Percentiles rank a stretch among this genome's conserved stretches.
Conservation (phyloP, 1,140 invertebrate genomes). For the Oncopeltus fasciatus region DNA sequence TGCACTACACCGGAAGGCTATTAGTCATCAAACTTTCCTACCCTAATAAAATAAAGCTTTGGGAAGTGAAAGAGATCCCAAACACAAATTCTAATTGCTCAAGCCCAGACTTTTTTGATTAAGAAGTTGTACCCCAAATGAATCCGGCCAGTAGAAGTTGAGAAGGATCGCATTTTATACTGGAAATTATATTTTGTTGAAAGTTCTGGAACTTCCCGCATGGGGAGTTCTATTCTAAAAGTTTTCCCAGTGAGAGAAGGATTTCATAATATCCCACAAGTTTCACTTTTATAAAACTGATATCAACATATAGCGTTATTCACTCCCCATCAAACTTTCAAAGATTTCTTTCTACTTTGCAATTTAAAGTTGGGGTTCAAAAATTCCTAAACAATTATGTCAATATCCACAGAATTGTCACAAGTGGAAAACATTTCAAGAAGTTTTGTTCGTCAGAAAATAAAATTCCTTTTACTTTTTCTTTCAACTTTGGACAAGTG, state of each 20-base stretch:
- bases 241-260: neutral
- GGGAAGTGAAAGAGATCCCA: neutral
- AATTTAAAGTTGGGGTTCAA: too few relatives aligned
- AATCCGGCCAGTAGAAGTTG: neutral
- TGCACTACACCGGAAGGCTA: neutral
- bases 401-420: too few relatives aligned
- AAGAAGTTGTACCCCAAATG: constrained; percentile 6
- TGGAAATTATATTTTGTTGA: constrained; percentile 3
- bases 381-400: too few relatives aligned
- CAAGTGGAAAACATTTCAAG: too few relatives aligned
- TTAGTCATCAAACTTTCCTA: neutral
- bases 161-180: constrained; percentile 6
- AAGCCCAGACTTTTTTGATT: neutral
- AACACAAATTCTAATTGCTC: constrained; percentile 1
- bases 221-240: neutral
- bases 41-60: neutral
- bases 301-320: constrained; percentile 4
- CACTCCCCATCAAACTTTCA: too few relatives aligned
- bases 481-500: too few relatives aligned
- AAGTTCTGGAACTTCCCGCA: neutral
- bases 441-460: too few relatives aligned
- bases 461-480: too few relatives aligned
- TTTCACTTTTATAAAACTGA: neutral
- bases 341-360: too few relatives aligned
- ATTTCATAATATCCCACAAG: neutral